Evolutionary conservation across 2,797 vertebrate genomes (phyloP).

Genomic region (Triplophysa yarkandensis): DNA sequence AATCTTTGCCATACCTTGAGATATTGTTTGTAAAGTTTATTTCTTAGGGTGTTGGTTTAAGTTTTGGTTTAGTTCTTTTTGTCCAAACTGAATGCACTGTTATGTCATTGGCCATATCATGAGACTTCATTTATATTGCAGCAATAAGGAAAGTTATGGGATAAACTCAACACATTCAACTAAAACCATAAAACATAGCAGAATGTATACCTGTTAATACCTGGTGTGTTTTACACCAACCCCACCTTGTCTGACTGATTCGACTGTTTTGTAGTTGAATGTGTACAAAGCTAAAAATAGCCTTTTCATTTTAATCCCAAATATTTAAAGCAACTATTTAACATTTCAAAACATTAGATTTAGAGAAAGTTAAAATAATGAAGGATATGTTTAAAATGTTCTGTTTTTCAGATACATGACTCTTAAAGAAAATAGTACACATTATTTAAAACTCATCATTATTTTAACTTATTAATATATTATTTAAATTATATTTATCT

Average conservation of each 20-base stretch:
- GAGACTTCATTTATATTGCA: not conserved
- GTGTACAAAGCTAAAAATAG: not conserved
- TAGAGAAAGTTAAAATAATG: not conserved
- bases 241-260: not conserved
- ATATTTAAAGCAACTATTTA: not conserved
- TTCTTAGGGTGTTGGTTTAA: constrained; percentile 10
- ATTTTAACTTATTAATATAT: not conserved
- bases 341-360: not conserved
- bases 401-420: not conserved
- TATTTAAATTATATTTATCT: no score
- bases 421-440: no score
- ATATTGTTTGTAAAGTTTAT: not conserved
- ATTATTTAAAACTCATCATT: not conserved
- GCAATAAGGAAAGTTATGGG: not conserved
- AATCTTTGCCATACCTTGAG: not conserved
- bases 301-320: not conserved
- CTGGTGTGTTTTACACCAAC: not conserved
- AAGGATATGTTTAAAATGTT: not conserved
- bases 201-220: not conserved
- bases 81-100: not conserved
- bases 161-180: not conserved
- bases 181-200: not conserved
- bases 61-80: not conserved
- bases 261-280: not conserved
- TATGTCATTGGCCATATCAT: not conserved